Percentiles rank a stretch among this genome's conserved stretches.
Evolutionary conservation across 2,797 vertebrate species (phyloP).

Genomic region (Myotis myotis): DNA sequence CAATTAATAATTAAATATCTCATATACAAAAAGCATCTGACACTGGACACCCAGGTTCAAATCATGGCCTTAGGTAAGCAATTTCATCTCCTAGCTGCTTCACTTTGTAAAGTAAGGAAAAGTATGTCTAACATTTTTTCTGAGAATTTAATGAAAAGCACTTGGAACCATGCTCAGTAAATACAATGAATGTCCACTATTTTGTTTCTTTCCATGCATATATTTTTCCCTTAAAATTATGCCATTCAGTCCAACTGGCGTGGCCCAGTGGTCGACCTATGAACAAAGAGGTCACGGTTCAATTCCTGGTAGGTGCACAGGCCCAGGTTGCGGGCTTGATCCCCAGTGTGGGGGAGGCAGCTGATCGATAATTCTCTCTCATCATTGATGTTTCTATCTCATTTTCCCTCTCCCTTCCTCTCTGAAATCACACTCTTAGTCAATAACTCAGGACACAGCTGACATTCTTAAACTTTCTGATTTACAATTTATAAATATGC

Average conservation of each 20-base stretch:
- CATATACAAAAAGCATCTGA: not conserved
- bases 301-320: too few relatives aligned
- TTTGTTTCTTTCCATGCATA: not conserved
- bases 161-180: not conserved
- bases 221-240: conserved; percentile 19
- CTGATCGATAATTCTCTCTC: too few relatives aligned
- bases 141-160: conserved; percentile 15
- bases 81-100: not conserved
- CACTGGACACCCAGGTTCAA: not conserved
- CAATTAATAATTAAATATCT: not conserved
- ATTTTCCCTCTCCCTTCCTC: too few relatives aligned
- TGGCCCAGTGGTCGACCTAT: too few relatives aligned
- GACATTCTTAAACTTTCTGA: not conserved
- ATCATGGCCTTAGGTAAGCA: not conserved
- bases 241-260: not conserved
- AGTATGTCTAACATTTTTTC: not conserved
- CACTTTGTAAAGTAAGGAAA: not conserved
- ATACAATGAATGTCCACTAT: not conserved
- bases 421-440: not conserved
- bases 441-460: not conserved
- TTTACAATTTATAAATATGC: not conserved
- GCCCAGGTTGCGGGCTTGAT: too few relatives aligned
- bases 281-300: too few relatives aligned
- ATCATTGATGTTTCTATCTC: too few relatives aligned
- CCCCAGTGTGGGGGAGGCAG: too few relatives aligned